These are phyloP conservation scores for Dorcus parallelipipedus DNA, from an alignment of 2,888 invertebrate species.

Conservation along the genomic window DNA sequence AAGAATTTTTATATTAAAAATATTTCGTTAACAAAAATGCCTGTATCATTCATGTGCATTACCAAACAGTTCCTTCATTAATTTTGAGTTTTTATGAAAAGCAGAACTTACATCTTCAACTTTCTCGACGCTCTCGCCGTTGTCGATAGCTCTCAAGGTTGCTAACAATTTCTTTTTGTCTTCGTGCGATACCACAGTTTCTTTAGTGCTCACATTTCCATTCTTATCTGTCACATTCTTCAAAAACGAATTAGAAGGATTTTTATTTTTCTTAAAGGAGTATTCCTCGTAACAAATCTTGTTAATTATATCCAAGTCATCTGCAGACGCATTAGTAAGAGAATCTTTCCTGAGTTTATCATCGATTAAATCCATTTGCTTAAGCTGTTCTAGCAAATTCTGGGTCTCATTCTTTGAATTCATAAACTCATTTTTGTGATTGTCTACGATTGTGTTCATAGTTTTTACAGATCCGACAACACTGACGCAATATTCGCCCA, in stretches of 20 bases:
- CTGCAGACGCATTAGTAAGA: slow-evolving; percentile 22
- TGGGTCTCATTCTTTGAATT: slow-evolving; percentile 51
- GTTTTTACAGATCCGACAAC: slow-evolving; percentile 35
- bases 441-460: slow-evolving; percentile 46
- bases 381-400: slow-evolving; percentile 51
- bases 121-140: slow-evolving; percentile 43
- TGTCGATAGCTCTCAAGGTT: slow-evolving; percentile 62
- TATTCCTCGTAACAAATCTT: slow-evolving; percentile 41
- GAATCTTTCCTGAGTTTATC: slow-evolving; percentile 42
- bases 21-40: no score
- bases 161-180: slow-evolving; percentile 58
- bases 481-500: slow-evolving; percentile 36
- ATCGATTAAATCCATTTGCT: slow-evolving; percentile 54
- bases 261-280: slow-evolving; percentile 23
- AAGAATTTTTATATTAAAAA: no score
- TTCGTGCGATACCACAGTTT: slow-evolving; percentile 35
- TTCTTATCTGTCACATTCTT: slow-evolving; percentile 22
- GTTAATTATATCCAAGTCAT: slow-evolving; percentile 38
- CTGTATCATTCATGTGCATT: neutral
- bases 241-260: slow-evolving; percentile 7
- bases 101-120: slow-evolving; percentile 10
- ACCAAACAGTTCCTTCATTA: slow-evolving; percentile 36
- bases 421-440: slow-evolving; percentile 53
- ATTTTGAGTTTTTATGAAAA: slow-evolving; percentile 26
- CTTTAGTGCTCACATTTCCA: slow-evolving; percentile 26